Percentiles rank a stretch among this genome's conserved stretches.
Conservation (phyloP, 2,797 vertebrate species). For the Coendou prehensilis region DNA sequence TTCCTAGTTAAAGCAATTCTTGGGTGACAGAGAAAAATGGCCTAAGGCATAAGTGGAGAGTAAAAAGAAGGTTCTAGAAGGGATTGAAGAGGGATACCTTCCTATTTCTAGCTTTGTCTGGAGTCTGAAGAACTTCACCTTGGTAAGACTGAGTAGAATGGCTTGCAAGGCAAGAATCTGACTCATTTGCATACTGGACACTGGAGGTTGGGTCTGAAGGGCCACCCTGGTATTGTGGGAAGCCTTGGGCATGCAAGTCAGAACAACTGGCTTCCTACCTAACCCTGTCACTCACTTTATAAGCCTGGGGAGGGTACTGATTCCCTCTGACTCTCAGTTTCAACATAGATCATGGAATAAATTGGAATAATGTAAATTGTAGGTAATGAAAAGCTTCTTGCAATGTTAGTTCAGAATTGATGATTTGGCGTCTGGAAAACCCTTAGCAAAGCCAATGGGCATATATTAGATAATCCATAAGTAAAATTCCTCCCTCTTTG, state of each 20-base stretch:
- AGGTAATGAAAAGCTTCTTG: neutral
- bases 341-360: neutral
- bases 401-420: neutral
- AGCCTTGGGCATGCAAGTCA: neutral
- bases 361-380: neutral
- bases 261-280: neutral
- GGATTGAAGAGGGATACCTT: neutral
- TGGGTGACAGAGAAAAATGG: neutral
- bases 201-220: no score
- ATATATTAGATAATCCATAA: neutral
- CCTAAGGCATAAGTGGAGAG: neutral
- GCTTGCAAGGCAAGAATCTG: neutral
- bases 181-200: neutral
- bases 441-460: neutral
- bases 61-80: constrained; percentile 3
- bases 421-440: neutral
- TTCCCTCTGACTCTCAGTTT: neutral
- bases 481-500: neutral
- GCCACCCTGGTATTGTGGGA: neutral
- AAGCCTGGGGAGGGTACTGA: neutral
- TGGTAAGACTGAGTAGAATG: neutral
- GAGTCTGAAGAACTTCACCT: neutral
- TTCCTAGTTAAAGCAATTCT: neutral
- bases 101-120: neutral
- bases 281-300: neutral